Percentiles rank a stretch among this genome's conserved stretches.
phyloP scores from a whole-genome alignment of 2,113 vertebrate genomes.

The Callopanchax toddi region DNA sequence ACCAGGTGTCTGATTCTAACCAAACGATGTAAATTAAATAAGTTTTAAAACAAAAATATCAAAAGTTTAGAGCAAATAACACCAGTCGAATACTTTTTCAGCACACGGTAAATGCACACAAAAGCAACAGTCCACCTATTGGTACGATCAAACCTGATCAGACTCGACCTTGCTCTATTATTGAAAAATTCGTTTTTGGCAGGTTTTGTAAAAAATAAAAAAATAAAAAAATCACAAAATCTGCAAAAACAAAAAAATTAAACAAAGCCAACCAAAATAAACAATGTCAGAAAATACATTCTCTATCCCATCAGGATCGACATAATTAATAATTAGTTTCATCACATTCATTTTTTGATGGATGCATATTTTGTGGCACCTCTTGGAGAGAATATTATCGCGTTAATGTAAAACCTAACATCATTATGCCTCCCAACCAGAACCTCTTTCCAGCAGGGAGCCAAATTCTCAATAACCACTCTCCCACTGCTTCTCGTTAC shows the following conservation, averaged over 20 bases:
- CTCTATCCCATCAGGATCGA: constrained; percentile 7
- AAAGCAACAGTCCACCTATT: no score
- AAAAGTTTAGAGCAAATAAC: no score
- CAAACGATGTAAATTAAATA: no score
- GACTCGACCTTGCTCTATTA: no score
- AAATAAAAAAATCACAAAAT: no score
- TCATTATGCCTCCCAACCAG: constrained; percentile 64
- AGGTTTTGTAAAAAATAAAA: no score
- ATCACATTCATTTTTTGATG: constrained; percentile 45
- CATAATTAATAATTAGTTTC: constrained; percentile 46
- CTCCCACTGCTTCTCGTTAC: constrained; percentile 62
- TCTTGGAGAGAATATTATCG: constrained; percentile 62
- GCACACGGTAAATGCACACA: no score
- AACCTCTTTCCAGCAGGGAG: constrained; percentile 74
- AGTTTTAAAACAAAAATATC: no score
- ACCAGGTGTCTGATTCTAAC: no score
- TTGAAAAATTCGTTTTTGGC: no score
- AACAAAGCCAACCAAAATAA: background rate
- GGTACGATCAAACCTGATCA: no score
- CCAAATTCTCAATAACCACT: constrained; percentile 63
- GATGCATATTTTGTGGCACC: constrained; percentile 37
- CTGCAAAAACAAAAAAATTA: background rate
- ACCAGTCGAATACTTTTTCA: no score
- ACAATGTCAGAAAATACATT: background rate
- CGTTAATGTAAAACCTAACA: constrained; percentile 72